phyloP scores from a whole-genome alignment of 2,113 vertebrate genomes.

The Ailurus styani region DNA sequence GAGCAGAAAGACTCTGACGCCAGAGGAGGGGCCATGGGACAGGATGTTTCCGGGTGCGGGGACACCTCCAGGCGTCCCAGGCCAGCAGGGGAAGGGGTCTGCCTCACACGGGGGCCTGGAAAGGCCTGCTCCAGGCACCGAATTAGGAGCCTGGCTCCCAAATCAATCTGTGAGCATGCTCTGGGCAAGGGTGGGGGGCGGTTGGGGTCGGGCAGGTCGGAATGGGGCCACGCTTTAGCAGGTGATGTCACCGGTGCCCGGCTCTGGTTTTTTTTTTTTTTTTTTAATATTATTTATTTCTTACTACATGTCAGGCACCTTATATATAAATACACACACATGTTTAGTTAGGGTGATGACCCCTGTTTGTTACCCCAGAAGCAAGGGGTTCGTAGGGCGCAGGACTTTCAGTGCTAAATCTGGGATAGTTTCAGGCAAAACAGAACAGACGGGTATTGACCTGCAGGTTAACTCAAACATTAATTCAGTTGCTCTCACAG shows the following conservation, averaged over 20 bases:
- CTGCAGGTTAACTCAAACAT: background rate
- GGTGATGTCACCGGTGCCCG: background rate
- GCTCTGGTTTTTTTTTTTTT: background rate
- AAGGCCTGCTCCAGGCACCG: background rate
- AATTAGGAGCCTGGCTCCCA: background rate
- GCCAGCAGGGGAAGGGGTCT: conserved; percentile 54
- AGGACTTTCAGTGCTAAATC: background rate
- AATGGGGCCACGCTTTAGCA: background rate
- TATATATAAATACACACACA: background rate
- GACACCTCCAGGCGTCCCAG: background rate
- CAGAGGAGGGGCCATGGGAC: background rate
- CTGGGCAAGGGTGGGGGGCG: rapidly evolving
- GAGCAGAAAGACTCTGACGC: conserved; percentile 71
- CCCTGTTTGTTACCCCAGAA: background rate
- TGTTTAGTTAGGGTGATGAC: background rate
- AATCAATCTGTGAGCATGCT: background rate
- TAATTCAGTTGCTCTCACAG: background rate
- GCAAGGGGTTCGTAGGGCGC: background rate
- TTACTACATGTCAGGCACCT: background rate
- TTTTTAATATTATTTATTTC: background rate
- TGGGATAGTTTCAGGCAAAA: background rate
- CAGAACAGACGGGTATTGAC: background rate
- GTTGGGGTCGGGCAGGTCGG: background rate
- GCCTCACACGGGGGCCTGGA: background rate
- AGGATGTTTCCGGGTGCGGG: conserved; percentile 35